Percentiles rank a stretch among this genome's conserved stretches.
Evolutionary conservation across 2,888 invertebrate genomes (phyloP).

Genomic region (Schizaphis graminum): DNA sequence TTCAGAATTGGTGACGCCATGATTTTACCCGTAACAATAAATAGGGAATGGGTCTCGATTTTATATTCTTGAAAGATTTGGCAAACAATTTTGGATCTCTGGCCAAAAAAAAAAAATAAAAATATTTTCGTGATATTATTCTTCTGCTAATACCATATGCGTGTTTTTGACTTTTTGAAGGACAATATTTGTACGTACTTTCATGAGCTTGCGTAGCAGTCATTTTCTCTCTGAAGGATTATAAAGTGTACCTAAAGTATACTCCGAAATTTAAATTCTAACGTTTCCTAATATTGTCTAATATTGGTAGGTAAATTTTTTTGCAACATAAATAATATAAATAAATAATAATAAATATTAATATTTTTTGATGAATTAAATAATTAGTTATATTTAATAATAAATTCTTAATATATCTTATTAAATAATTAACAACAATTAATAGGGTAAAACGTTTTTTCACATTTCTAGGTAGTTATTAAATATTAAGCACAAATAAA

Average conservation of each 20-base stretch:
- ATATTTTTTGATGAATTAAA: neutral
- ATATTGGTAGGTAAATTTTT: neutral
- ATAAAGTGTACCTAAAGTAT: neutral
- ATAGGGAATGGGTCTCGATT: constrained; percentile 24
- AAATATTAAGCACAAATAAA: no score
- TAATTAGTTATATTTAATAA: neutral
- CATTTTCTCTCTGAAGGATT: neutral
- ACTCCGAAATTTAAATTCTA: neutral
- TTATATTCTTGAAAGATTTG: constrained; percentile 59
- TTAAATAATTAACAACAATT: neutral
- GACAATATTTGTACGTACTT: neutral
- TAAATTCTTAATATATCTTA: neutral
- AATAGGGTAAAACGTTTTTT: neutral
- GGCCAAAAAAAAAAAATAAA: constrained; percentile 42
- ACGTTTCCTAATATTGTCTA: neutral
- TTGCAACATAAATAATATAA: neutral
- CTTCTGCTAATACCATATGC: neutral
- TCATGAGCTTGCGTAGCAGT: neutral
- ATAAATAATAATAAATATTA: neutral
- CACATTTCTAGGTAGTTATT: neutral
- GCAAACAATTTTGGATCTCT: constrained; percentile 23
- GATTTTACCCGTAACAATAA: constrained; percentile 18
- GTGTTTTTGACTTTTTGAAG: constrained; percentile 51
- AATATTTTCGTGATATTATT: constrained; percentile 37
- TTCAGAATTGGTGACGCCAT: neutral